A percentile compares a stretch with the other conserved stretches of the same genome.
phyloP scores from a whole-genome alignment of 2,797 vertebrate genomes.

The Poecilia velifera region DNA sequence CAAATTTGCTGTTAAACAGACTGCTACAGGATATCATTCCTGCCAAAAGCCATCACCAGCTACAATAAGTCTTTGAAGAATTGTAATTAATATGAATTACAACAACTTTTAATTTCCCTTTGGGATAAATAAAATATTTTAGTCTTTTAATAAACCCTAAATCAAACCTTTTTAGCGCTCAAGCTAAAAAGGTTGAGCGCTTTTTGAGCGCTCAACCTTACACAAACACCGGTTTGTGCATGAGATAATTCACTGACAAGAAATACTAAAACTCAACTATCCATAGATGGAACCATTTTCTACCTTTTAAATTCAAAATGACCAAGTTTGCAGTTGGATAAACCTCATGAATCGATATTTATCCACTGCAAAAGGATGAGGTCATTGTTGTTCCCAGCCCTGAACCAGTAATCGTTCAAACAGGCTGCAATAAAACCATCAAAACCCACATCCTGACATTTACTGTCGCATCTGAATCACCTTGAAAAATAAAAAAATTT shows the following conservation, averaged over 20 bases:
- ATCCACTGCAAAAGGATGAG: slow-evolving; percentile 1
- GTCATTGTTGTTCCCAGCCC: background rate
- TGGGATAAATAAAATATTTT: too few relatives aligned
- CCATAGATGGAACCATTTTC: background rate
- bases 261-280: background rate
- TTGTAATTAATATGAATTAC: too few relatives aligned
- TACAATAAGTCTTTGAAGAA: too few relatives aligned
- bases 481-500: slow-evolving; percentile 18
- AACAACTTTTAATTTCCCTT: too few relatives aligned
- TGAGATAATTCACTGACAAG: too few relatives aligned
- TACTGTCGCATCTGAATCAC: slow-evolving; percentile 32
- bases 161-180: background rate
- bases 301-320: background rate
- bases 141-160: background rate
- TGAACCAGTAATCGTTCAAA: background rate
- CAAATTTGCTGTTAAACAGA: too few relatives aligned
- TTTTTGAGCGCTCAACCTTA: too few relatives aligned
- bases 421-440: background rate
- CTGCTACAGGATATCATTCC: too few relatives aligned
- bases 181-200: background rate
- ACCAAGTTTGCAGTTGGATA: background rate
- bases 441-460: slow-evolving; percentile 39
- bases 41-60: too few relatives aligned
- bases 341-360: background rate
- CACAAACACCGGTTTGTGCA: background rate